Conservation (phyloP, 2,113 vertebrate species). For the Scortum barcoo region DNA sequence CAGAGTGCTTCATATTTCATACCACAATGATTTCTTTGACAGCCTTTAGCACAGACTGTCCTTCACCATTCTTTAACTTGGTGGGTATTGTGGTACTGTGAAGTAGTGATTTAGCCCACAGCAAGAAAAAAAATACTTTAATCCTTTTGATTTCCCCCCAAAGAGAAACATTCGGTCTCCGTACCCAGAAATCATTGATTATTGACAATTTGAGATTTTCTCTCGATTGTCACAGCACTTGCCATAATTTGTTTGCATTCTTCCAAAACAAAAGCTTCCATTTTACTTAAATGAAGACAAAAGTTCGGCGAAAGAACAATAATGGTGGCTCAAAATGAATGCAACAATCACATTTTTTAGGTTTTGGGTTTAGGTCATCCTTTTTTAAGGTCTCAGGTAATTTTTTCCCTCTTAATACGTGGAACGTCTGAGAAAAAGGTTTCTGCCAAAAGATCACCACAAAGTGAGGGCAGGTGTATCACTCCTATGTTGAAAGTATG, state of each 20-base stretch:
- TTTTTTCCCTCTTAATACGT: background rate
- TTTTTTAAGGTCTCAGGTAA: background rate
- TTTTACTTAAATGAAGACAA: background rate
- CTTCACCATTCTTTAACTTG: background rate
- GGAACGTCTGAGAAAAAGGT: background rate
- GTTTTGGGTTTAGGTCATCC: too few relatives aligned
- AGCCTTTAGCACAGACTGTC: background rate
- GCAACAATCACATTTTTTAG: background rate
- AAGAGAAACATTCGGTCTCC: background rate
- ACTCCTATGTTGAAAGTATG: conserved; percentile 55
- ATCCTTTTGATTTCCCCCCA: background rate
- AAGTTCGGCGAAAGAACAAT: background rate
- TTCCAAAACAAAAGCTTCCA: background rate
- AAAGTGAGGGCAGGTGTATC: conserved; percentile 53
- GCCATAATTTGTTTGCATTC: background rate
- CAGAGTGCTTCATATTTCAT: background rate
- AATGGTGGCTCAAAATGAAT: background rate
- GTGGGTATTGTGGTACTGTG: too few relatives aligned
- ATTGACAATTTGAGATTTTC: background rate
- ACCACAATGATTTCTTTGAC: too few relatives aligned
- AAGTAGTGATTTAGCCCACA: background rate
- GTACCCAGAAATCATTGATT: background rate
- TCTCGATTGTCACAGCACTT: background rate
- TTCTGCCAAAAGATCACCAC: conserved; percentile 1
- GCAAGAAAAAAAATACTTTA: background rate